Percentiles rank a stretch among this genome's conserved stretches.
Conservation (phyloP, 2,888 invertebrate genomes). For the Zootermopsis nevadensis region DNA sequence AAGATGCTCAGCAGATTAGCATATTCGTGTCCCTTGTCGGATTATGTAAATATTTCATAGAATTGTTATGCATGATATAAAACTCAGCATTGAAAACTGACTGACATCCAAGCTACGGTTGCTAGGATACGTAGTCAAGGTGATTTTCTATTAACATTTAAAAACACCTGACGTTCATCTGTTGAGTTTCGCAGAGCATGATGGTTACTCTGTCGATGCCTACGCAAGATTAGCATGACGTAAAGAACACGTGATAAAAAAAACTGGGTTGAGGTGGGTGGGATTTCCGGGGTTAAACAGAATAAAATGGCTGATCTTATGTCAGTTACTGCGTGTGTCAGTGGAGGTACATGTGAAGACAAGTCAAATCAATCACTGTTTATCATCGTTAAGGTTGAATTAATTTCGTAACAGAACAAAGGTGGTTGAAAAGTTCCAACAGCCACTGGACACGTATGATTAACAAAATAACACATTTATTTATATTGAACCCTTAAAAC, state of each 20-base stretch:
- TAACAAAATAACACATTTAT: no score
- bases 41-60: not conserved
- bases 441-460: no score
- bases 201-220: not conserved
- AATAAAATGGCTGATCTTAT: not conserved
- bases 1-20: no score
- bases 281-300: constrained; percentile 8
- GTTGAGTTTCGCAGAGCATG: not conserved
- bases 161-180: constrained; percentile 11
- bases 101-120: not conserved
- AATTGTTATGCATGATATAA: constrained; percentile 6
- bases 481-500: no score
- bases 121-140: not conserved
- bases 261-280: not conserved
- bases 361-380: constrained; percentile 16
- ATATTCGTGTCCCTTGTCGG: not conserved
- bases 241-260: not conserved
- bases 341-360: not conserved
- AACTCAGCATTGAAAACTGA: not conserved
- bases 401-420: not conserved
- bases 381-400: not conserved
- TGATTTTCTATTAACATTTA: not conserved
- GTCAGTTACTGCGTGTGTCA: not conserved
- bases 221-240: not conserved
- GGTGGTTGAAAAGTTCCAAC: not conserved